These are phyloP conservation scores for Acleris laterana DNA, from an alignment of 2,888 invertebrate genomes.

Conservation along the genomic window DNA sequence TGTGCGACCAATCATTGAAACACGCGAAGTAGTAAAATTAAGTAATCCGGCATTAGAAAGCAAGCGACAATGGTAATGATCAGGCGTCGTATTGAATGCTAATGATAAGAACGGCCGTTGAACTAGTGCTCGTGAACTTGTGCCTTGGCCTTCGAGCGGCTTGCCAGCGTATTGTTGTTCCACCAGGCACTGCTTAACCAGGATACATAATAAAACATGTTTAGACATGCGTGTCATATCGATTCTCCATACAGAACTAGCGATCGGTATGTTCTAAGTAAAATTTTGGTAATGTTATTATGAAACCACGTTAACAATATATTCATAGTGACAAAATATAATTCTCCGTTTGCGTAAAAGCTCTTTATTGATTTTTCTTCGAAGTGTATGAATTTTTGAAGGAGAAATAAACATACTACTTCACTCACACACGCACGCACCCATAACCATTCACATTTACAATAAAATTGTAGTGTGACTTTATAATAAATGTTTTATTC, in stretches of 20 bases:
- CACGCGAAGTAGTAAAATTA: conserved; percentile 15
- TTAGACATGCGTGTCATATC: conserved; percentile 30
- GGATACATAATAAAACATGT: conserved; percentile 35
- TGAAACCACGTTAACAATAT: no score
- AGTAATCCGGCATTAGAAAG: conserved; percentile 50
- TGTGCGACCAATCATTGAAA: neutral
- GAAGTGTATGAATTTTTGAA: no score
- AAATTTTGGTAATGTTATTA: no score
- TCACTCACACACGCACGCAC: no score
- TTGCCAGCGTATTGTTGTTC: conserved; percentile 59
- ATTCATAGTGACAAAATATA: no score
- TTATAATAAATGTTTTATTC: no score
- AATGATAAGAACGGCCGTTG: conserved; percentile 77
- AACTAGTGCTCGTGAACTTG: conserved; percentile 74
- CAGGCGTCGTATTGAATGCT: conserved; percentile 68
- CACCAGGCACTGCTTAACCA: conserved; percentile 30
- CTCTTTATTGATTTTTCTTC: no score
- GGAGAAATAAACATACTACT: no score
- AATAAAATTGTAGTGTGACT: no score
- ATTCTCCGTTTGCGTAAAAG: no score
- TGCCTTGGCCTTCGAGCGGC: conserved; percentile 65
- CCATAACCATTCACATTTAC: no score
- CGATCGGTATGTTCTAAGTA: no score
- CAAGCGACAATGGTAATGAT: conserved; percentile 51
- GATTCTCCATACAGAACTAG: conserved; percentile 16